Percentiles rank a stretch among this genome's conserved stretches.
phyloP scores from a whole-genome alignment of 2,888 invertebrate genomes.

The Drosophila maculinotata region DNA sequence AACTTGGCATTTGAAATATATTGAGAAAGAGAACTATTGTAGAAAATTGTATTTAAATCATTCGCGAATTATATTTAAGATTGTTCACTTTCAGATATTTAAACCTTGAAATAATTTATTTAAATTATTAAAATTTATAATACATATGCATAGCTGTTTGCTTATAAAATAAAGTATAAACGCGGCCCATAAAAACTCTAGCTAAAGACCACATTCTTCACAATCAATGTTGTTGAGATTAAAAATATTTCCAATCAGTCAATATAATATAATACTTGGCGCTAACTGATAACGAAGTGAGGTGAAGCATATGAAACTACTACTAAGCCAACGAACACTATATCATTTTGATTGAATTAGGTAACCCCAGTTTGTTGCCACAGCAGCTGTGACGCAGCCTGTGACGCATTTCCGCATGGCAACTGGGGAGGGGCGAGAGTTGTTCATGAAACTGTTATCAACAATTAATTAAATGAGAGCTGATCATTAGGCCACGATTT shows the following conservation, averaged over 20 bases:
- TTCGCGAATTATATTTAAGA: too few relatives aligned
- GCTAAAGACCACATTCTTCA: neutral
- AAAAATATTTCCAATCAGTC: constrained; percentile 1
- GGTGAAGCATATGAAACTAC: constrained; percentile 7
- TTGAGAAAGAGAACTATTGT: too few relatives aligned
- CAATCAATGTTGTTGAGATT: neutral
- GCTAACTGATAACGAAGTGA: constrained; percentile 5
- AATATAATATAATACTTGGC: neutral
- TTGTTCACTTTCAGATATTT: too few relatives aligned
- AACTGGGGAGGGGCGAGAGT: too few relatives aligned
- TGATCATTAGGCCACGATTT: constrained; percentile 78
- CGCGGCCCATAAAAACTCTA: neutral
- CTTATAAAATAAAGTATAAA: too few relatives aligned
- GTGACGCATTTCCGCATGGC: constrained; percentile 51
- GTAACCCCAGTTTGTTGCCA: constrained; percentile 6
- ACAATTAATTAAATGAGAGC: constrained; percentile 78
- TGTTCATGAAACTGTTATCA: constrained; percentile 69
- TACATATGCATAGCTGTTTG: too few relatives aligned
- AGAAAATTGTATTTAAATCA: too few relatives aligned
- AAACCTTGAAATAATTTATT: too few relatives aligned
- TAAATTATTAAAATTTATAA: too few relatives aligned
- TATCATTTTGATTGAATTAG: constrained; percentile 34
- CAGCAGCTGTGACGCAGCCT: constrained; percentile 7
- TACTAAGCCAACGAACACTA: constrained; percentile 10
- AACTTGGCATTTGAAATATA: too few relatives aligned